These are phyloP conservation scores for Psettodes erumei DNA, from an alignment of 2,113 vertebrate species.

Conservation along the genomic window DNA sequence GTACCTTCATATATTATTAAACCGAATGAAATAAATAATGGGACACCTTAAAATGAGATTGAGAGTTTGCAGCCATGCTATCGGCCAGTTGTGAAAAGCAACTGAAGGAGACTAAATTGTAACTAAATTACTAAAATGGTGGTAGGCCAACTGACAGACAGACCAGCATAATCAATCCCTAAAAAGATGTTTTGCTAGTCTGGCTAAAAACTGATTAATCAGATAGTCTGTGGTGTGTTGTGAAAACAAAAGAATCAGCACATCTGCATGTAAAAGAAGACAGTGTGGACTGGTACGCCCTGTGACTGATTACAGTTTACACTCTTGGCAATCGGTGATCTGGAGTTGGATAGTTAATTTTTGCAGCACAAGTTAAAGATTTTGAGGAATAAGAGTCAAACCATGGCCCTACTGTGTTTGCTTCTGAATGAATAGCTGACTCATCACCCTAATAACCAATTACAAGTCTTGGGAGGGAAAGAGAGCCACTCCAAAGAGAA, in stretches of 20 bases:
- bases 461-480: conserved; percentile 32
- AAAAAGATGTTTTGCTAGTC: background rate
- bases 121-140: no score
- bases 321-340: conserved; percentile 10
- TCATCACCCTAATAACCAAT: conserved; percentile 59
- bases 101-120: no score
- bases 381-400: no score
- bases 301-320: conserved; percentile 12
- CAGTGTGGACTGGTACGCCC: background rate
- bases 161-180: no score
- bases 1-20: conserved; percentile 36
- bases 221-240: background rate
- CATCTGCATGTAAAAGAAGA: background rate
- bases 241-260: conserved; percentile 10
- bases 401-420: background rate
- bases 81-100: background rate
- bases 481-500: conserved; percentile 37
- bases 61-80: conserved; percentile 11
- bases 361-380: no score
- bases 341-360: no score
- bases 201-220: background rate
- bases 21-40: conserved; percentile 28
- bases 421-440: conserved; percentile 52
- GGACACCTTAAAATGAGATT: conserved; percentile 34
- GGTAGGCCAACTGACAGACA: no score